phyloP scores from a whole-genome alignment of 2,888 invertebrate genomes.

The Andrena bicolor region DNA sequence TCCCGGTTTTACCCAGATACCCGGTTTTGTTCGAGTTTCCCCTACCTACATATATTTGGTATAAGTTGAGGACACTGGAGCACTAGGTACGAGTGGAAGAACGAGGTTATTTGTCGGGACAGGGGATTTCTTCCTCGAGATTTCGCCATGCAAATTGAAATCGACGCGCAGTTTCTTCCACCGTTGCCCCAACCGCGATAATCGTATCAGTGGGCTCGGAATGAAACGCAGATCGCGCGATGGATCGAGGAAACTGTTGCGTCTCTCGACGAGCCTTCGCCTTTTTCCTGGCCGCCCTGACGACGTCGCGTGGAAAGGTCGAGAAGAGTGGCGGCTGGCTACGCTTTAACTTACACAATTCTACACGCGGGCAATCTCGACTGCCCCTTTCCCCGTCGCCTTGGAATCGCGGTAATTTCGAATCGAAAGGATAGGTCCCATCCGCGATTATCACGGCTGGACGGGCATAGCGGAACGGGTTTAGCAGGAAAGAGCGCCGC shows the following conservation, averaged over 20 bases:
- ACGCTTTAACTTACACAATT: neutral
- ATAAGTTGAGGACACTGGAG: neutral
- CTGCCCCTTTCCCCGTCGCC: neutral
- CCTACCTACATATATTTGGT: no score
- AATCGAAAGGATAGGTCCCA: neutral
- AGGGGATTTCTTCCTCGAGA: neutral
- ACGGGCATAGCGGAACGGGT: neutral
- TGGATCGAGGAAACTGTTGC: neutral
- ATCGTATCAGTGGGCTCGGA: neutral
- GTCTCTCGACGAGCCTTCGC: neutral
- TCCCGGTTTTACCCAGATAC: no score
- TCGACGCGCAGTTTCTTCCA: slow-evolving; percentile 9
- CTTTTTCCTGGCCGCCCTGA: neutral
- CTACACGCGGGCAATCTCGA: neutral
- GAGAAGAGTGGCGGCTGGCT: neutral
- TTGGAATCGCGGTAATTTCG: neutral
- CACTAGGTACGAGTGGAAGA: neutral
- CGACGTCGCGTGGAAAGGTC: neutral
- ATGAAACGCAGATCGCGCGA: neutral
- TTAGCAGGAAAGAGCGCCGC: neutral
- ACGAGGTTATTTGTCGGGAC: neutral
- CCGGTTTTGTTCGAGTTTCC: no score
- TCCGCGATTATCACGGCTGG: slow-evolving; percentile 1
- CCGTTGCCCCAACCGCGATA: neutral
- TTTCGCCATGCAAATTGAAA: slow-evolving; percentile 6